Conservation (phyloP, 2,888 invertebrate species). For the Chloromyia formosa region DNA sequence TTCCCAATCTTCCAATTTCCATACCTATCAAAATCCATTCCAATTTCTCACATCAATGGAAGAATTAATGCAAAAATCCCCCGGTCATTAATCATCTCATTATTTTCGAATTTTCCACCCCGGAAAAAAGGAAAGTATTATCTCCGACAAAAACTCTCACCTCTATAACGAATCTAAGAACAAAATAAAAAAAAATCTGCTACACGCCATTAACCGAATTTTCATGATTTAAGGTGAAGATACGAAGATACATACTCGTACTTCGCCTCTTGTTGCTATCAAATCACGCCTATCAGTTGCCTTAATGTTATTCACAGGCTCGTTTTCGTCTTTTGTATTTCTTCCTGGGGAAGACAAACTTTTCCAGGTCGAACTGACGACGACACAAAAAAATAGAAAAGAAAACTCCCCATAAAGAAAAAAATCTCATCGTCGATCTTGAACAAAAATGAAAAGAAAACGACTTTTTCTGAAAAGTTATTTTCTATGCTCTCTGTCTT, state of each 20-base stretch:
- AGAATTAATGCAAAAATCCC: not conserved
- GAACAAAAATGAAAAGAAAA: not conserved
- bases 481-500: not conserved
- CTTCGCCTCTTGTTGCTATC: constrained; percentile 12
- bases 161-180: not conserved
- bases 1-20: too few relatives aligned
- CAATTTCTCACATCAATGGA: too few relatives aligned
- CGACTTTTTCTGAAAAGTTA: not conserved
- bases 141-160: not conserved
- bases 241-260: not conserved
- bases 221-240: constrained; percentile 1
- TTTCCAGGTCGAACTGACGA: too few relatives aligned
- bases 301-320: constrained; percentile 33
- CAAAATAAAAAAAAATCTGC: not conserved
- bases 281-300: constrained; percentile 28
- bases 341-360: too few relatives aligned
- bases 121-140: too few relatives aligned
- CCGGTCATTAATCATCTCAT: not conserved
- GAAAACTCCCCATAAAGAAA: not conserved
- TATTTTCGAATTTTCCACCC: constrained; percentile 2
- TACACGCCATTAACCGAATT: constrained; percentile 7
- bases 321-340: constrained; percentile 9
- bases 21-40: too few relatives aligned
- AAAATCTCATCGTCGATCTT: constrained; percentile 25
- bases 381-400: too few relatives aligned